phyloP scores from a whole-genome alignment of 2,113 vertebrate species.

The Odocoileus hemionus region DNA sequence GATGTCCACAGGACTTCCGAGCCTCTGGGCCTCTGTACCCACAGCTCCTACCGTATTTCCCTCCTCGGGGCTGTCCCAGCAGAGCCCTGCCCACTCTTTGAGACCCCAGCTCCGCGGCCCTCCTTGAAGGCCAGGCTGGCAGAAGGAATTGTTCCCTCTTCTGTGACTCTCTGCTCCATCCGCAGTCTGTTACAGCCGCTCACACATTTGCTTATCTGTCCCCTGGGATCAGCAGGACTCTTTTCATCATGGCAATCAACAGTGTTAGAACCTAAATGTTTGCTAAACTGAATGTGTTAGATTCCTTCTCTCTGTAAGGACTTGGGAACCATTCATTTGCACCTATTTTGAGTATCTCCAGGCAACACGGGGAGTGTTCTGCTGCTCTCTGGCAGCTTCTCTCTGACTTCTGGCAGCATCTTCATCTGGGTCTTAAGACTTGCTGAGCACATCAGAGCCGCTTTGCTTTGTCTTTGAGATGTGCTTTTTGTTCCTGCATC shows the following conservation, averaged over 20 bases:
- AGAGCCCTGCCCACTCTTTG: not conserved
- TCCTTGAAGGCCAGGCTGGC: not conserved
- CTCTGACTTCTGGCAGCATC: not conserved
- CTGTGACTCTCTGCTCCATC: not conserved
- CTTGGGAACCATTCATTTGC: not conserved
- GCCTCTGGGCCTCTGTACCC: not conserved
- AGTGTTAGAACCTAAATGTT: not conserved
- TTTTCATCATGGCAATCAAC: not conserved
- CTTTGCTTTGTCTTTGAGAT: not conserved
- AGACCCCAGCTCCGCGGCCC: not conserved
- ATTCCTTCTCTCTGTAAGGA: not conserved
- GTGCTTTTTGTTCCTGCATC: not conserved
- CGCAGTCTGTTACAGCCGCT: not conserved
- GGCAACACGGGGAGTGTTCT: not conserved
- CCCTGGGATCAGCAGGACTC: not conserved
- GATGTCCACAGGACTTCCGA: not conserved
- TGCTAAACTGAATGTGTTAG: not conserved
- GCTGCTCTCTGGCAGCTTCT: not conserved
- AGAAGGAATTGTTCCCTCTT: not conserved
- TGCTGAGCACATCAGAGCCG: not conserved
- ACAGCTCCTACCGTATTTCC: not conserved
- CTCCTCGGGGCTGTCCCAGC: not conserved
- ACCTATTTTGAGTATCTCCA: not conserved
- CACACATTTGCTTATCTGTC: not conserved
- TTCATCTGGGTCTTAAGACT: not conserved